Conservation (phyloP, 2,797 vertebrate genomes). For the Acestrorhynchus altus region DNA sequence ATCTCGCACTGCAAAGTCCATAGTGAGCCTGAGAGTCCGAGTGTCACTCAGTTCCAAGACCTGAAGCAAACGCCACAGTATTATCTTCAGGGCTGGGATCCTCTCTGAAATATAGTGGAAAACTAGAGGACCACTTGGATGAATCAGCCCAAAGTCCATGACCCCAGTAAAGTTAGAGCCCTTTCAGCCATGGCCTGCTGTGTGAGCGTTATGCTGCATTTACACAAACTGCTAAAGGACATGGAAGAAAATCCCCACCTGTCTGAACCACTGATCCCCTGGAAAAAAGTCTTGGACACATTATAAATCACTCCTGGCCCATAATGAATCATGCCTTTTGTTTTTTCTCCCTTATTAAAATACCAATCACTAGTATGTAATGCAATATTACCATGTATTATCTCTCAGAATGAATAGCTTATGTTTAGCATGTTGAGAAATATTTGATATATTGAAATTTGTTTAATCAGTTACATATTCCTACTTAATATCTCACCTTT, state of each 20-base stretch:
- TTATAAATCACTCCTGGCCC: not conserved
- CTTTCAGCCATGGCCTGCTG: constrained; percentile 15
- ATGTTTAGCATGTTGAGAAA: not conserved
- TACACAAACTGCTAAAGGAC: constrained; percentile 5
- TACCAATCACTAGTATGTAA: not conserved
- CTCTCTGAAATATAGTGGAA: constrained; percentile 33
- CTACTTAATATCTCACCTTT: no score
- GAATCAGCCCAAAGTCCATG: constrained; percentile 6
- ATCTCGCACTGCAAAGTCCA: constrained; percentile 55
- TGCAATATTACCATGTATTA: not conserved
- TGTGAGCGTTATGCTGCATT: not conserved
- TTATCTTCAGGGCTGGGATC: constrained; percentile 27
- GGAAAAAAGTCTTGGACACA: not conserved
- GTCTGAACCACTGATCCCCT: not conserved
- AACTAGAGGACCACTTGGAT: constrained; percentile 2
- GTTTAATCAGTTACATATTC: not conserved
- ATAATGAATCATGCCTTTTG: not conserved
- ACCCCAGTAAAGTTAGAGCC: constrained; percentile 14
- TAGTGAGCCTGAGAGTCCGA: constrained; percentile 55
- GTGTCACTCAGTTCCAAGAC: constrained; percentile 57
- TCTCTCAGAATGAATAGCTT: not conserved
- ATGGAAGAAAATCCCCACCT: not conserved
- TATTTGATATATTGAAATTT: not conserved
- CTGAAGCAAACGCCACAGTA: constrained; percentile 25
- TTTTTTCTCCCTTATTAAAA: not conserved